phyloP scores from a whole-genome alignment of 1,140 invertebrate genomes.

The Geopemphigus sp. region DNA sequence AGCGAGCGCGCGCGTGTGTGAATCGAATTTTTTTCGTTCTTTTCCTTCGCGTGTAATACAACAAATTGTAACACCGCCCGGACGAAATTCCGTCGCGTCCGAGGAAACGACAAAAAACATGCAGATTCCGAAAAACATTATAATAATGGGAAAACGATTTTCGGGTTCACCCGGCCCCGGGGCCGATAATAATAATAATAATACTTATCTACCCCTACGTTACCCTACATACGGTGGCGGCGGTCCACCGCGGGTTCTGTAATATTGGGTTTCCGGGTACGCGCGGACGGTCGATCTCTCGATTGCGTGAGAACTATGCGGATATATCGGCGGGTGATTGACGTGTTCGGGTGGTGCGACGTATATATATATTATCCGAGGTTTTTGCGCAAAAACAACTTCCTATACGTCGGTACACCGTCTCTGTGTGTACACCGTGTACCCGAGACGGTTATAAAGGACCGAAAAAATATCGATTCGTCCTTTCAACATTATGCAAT shows the following conservation, averaged over 20 bases:
- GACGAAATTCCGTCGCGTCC: neutral
- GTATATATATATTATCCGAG: neutral
- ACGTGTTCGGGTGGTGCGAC: neutral
- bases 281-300: conserved; percentile 8
- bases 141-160: conserved; percentile 45
- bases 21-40: conserved; percentile 17
- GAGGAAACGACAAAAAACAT: too few species aligned
- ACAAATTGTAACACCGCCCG: neutral
- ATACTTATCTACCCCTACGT: neutral
- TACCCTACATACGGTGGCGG: neutral
- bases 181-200: conserved; percentile 1
- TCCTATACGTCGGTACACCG: conserved; percentile 5
- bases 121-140: conserved; percentile 37
- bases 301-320: conserved; percentile 44
- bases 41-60: neutral
- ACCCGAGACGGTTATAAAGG: neutral
- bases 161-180: conserved; percentile 8
- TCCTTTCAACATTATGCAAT: conserved; percentile 48
- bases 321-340: conserved; percentile 36
- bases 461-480: conserved; percentile 16
- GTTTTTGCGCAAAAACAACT: conserved; percentile 48
- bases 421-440: too few species aligned
- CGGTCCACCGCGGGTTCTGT: conserved; percentile 17
- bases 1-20: conserved; percentile 38
- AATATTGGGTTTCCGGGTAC: conserved; percentile 36